A percentile compares a stretch with the other conserved stretches of the same genome.
phyloP scores from a whole-genome alignment of 2,888 invertebrate species.

The Nudaria mundana region DNA sequence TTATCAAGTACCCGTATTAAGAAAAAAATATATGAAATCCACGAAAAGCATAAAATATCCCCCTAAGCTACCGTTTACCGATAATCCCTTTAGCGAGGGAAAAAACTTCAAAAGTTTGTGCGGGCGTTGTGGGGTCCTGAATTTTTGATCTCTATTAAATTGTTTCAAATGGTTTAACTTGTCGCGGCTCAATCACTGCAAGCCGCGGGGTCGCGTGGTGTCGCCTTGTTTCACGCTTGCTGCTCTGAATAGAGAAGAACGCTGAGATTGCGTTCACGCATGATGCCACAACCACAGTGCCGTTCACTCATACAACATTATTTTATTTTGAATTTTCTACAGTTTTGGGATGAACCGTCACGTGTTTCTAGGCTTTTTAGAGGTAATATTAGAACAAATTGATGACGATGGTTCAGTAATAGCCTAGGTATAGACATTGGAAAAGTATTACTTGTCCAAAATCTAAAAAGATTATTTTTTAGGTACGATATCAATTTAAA shows the following conservation, averaged over 20 bases:
- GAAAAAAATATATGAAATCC: constrained; percentile 55
- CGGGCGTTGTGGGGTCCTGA: constrained; percentile 70
- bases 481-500: no score
- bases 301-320: no score
- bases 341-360: no score
- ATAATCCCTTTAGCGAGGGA: constrained; percentile 79
- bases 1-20: constrained; percentile 36
- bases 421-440: no score
- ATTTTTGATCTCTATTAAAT: constrained; percentile 82
- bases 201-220: constrained; percentile 34
- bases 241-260: constrained; percentile 60
- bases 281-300: constrained; percentile 24
- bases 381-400: no score
- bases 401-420: no score
- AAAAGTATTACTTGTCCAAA: no score
- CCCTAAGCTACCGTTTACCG: constrained; percentile 70
- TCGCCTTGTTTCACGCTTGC: constrained; percentile 34
- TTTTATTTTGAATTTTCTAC: no score
- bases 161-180: constrained; percentile 82
- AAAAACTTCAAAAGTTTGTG: constrained; percentile 82
- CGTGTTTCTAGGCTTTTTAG: no score
- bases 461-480: no score
- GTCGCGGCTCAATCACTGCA: constrained; percentile 80
- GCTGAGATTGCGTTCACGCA: constrained; percentile 37
- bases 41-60: constrained; percentile 71